A percentile compares a stretch with the other conserved stretches of the same genome.
Conservation (phyloP, 1,140 invertebrate genomes). For the Drosophila equinoxialis region DNA sequence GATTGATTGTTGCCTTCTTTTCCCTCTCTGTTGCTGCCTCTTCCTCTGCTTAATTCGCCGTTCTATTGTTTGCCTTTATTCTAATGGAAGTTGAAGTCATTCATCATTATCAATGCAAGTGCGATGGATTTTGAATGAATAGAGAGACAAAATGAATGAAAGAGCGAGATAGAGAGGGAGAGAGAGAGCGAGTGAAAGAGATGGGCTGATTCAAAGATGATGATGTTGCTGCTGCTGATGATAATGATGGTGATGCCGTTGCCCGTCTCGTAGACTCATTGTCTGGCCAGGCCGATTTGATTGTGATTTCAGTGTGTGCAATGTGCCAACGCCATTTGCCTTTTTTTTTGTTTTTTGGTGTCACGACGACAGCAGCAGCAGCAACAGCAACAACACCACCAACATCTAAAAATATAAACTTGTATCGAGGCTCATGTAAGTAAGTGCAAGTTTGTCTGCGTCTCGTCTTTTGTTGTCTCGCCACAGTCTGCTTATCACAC, state of each 20-base stretch:
- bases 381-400: constrained; percentile 26
- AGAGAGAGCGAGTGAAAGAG: background rate
- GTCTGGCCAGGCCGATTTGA: constrained; percentile 57
- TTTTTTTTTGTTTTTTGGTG: constrained; percentile 37
- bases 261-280: constrained; percentile 66
- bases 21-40: background rate
- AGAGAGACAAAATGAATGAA: constrained; percentile 11
- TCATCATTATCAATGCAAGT: constrained; percentile 41
- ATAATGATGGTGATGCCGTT: constrained; percentile 16
- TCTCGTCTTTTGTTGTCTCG: constrained; percentile 76
- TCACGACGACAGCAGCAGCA: constrained; percentile 19
- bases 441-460: constrained; percentile 74
- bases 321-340: constrained; percentile 61
- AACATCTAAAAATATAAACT: constrained; percentile 31
- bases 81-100: constrained; percentile 26
- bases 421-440: constrained; percentile 44
- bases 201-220: background rate
- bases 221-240: background rate
- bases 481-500: constrained; percentile 74
- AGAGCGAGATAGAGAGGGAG: background rate
- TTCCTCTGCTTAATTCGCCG: background rate
- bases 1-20: constrained; percentile 46
- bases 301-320: constrained; percentile 52
- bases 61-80: constrained; percentile 6
- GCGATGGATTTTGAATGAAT: constrained; percentile 47